Evolutionary conservation across 2,113 vertebrate species (phyloP).

Genomic region (Micromys minutus): DNA sequence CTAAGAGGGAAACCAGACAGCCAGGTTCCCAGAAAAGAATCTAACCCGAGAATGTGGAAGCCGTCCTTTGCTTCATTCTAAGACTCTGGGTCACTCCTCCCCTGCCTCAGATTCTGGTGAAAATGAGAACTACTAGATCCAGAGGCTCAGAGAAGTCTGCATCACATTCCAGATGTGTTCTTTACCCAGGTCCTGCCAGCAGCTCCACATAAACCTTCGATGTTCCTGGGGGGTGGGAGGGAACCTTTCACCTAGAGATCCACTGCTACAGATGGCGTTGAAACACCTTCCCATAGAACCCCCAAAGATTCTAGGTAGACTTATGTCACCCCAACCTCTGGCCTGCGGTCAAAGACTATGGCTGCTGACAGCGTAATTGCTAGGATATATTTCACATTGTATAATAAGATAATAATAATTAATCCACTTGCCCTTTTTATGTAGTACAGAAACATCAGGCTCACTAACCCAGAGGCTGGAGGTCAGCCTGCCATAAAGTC

Average conservation of each 20-base stretch:
- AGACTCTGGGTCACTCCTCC: neutral
- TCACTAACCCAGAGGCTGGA: slow-evolving; percentile 60
- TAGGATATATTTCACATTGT: slow-evolving; percentile 76
- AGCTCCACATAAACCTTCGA: neutral
- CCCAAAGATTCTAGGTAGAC: slow-evolving; percentile 60
- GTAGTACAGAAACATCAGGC: slow-evolving; percentile 64
- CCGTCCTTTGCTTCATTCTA: neutral
- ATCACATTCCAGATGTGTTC: neutral
- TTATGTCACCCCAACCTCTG: slow-evolving; percentile 75
- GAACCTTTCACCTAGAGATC: neutral
- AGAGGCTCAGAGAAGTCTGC: neutral
- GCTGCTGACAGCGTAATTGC: slow-evolving; percentile 75
- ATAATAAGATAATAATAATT: slow-evolving; percentile 78
- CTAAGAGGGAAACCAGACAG: slow-evolving; percentile 54
- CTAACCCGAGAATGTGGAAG: slow-evolving; percentile 22
- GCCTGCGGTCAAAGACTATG: slow-evolving; percentile 71
- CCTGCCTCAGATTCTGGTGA: neutral
- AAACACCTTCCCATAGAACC: slow-evolving; percentile 41
- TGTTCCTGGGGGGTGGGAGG: neutral
- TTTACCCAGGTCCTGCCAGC: neutral
- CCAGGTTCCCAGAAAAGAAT: slow-evolving; percentile 31
- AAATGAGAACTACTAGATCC: slow-evolving; percentile 16
- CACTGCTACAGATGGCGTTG: neutral
- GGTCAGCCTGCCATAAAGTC: slow-evolving; percentile 69
- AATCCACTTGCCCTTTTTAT: slow-evolving; percentile 79